Evolutionary conservation across 2,888 invertebrate species (phyloP).

Genomic region (Xestia xanthographa): DNA sequence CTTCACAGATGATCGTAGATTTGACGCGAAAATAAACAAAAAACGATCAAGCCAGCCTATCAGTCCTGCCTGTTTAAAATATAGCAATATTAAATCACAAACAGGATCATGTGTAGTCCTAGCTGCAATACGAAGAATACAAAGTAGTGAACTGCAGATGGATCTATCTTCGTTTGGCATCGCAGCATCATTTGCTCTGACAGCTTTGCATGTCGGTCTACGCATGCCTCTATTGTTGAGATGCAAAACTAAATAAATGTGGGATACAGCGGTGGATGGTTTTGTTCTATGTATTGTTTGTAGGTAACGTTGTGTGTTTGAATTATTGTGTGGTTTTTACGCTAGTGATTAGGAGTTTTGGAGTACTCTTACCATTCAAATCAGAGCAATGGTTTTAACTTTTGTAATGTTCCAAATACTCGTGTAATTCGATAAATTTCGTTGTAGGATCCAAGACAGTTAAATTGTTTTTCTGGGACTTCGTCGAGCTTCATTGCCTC

Average conservation of each 20-base stretch:
- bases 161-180: slow-evolving; percentile 76
- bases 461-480: too few relatives aligned
- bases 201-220: slow-evolving; percentile 71
- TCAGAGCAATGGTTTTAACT: not conserved
- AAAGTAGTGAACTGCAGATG: slow-evolving; percentile 66
- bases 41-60: not conserved
- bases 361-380: not conserved
- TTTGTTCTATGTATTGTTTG: not conserved
- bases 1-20: slow-evolving; percentile 38
- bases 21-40: slow-evolving; percentile 41
- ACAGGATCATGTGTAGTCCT: slow-evolving; percentile 61
- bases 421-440: too few relatives aligned
- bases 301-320: not conserved
- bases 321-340: not conserved
- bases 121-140: slow-evolving; percentile 55
- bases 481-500: too few relatives aligned
- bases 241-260: slow-evolving; percentile 60
- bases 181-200: slow-evolving; percentile 75
- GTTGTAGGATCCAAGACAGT: too few relatives aligned
- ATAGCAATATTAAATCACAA: slow-evolving; percentile 66
- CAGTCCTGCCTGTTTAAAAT: slow-evolving; percentile 51
- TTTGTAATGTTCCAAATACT: not conserved
- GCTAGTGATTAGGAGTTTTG: not conserved
- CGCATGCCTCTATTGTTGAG: slow-evolving; percentile 65
- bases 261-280: slow-evolving; percentile 12